A percentile compares a stretch with the other conserved stretches of the same genome.
These are phyloP conservation scores for Liparis tanakae DNA, from an alignment of 2,797 vertebrate species.

Conservation along the genomic window DNA sequence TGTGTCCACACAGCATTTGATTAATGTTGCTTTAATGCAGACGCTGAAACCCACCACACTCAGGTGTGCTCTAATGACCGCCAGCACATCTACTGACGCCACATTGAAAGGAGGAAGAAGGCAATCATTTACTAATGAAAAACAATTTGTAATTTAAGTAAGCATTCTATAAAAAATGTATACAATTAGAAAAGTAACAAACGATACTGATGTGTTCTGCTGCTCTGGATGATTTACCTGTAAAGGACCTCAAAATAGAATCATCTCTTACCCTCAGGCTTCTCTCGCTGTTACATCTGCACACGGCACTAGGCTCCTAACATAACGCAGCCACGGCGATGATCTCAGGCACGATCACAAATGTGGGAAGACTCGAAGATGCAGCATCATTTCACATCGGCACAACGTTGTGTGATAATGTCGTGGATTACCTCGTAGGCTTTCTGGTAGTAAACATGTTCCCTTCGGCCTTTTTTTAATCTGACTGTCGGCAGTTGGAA, in stretches of 20 bases:
- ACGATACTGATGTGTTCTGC: no score
- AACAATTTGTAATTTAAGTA: neutral
- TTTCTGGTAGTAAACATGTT: neutral
- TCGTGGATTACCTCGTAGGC: neutral
- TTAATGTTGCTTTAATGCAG: constrained; percentile 13
- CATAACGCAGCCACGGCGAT: neutral
- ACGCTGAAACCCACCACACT: neutral
- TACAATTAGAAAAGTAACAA: no score
- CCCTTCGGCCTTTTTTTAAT: constrained; percentile 11
- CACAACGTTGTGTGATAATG: neutral
- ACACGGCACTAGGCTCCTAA: neutral
- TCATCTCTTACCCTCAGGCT: neutral
- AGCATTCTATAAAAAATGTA: neutral
- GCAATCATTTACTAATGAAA: neutral
- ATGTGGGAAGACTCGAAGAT: neutral
- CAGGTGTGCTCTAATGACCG: neutral
- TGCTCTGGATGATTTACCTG: no score
- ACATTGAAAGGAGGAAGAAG: neutral
- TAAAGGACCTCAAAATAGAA: constrained; percentile 3
- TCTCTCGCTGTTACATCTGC: neutral
- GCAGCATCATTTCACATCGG: neutral
- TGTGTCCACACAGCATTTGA: neutral
- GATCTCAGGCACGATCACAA: neutral
- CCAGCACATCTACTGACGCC: neutral
- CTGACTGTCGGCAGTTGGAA: neutral